Base-by-base conservation (phyloP, 2,797 vertebrate species). In the Novumbra hubbsi region DNA sequence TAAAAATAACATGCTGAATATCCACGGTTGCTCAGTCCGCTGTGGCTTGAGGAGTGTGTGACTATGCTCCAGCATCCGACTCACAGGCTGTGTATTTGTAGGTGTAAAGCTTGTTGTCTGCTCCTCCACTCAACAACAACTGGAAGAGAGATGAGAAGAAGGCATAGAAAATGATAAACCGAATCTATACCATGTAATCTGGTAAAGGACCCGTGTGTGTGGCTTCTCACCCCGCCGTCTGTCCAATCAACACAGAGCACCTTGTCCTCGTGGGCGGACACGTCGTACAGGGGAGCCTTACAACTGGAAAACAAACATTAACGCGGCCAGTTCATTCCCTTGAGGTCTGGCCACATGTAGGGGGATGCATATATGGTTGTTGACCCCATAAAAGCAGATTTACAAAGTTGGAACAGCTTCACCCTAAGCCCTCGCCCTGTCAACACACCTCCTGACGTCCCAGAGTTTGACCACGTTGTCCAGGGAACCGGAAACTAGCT, bases 401-500 rank as follows among this genome's bases (percentile, higher is more conserved):
- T 1, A 16, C 16, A 4, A 16, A n/a, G 50, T 19, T 19, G 7
- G 6, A 8, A 55, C 52, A 4, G 6, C 3, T 9, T 21, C 19
- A 12, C 1, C 52, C 21, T 9, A 9, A 21, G 5, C n/a, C 21
- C n/a, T 12, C 2, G 5, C 7, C n/a, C 9, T 21, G n/a, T 9
- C 21, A 11, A 11, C 55, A 57, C 24, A 99, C 98, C 97, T 99
- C 83, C 98, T 96, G 48, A 93, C 96, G 91, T 99, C 98, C 98
- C 98, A 99, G 21, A 99, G 94, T 84, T 99, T 99, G 41, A 99
- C 97, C 70, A 98, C 78, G 79, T 97, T 96, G 93, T 99, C 98
- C 27, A 99, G 91, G 83, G 98, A 99, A 52, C 97, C 97, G 0
- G 98, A 99, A 74, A 99, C 91, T 41, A 99, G 90, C 87, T 99